Conservation (phyloP, 2,888 invertebrate species). For the Pyrgus malvae region DNA sequence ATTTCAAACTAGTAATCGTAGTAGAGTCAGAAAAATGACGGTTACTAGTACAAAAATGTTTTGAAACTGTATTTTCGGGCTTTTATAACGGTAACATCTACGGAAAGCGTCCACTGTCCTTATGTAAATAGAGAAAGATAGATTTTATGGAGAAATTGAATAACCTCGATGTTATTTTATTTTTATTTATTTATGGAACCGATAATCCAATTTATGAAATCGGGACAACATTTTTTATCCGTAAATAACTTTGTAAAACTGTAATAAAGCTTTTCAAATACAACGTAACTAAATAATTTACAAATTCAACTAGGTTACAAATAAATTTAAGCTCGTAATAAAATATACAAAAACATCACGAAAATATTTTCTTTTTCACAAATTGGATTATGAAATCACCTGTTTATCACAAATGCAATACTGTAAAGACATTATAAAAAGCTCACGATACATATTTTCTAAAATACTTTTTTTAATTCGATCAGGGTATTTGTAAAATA, state of each 20-base stretch:
- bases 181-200: slow-evolving; percentile 33
- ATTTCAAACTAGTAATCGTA: not conserved
- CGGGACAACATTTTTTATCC: slow-evolving; percentile 34
- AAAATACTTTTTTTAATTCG: slow-evolving; percentile 42
- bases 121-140: slow-evolving; percentile 22
- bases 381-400: slow-evolving; percentile 46
- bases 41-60: slow-evolving; percentile 3
- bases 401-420: slow-evolving; percentile 54
- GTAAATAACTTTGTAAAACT: slow-evolving; percentile 50
- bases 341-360: slow-evolving; percentile 38
- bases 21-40: not conserved
- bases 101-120: slow-evolving; percentile 37
- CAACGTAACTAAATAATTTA: slow-evolving; percentile 33
- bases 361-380: slow-evolving; percentile 43
- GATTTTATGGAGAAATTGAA: slow-evolving; percentile 40
- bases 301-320: slow-evolving; percentile 32
- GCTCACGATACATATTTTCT: slow-evolving; percentile 60
- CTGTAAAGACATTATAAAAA: slow-evolving; percentile 68
- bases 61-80: not conserved
- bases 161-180: slow-evolving; percentile 51
- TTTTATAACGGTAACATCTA: slow-evolving; percentile 13
- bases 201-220: slow-evolving; percentile 62
- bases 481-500: slow-evolving; percentile 44
- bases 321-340: slow-evolving; percentile 19
- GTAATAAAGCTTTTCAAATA: slow-evolving; percentile 46